Evolutionary conservation across 2,113 vertebrate species (phyloP), one percentile per base, ranked within the genome.

Genomic region (Microtus oregoni): DNA sequence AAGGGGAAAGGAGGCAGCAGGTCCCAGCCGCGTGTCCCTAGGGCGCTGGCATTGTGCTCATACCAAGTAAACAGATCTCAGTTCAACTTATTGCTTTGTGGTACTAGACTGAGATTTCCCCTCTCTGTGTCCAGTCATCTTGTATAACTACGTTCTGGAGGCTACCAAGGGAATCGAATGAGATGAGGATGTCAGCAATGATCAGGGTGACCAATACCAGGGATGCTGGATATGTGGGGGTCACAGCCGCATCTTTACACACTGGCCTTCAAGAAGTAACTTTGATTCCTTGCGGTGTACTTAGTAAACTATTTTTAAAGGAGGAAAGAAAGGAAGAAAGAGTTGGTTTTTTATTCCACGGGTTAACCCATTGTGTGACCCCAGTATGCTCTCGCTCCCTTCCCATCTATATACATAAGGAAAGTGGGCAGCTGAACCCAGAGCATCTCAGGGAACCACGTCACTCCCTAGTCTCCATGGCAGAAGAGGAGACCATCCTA

Each of bases 391-490:
- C 65, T 41, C 12, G 55, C 75, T 86, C 86, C 50, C 41, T 52
- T 3, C 72, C n/a, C 41, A 78, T 82, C 38, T 78, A 20, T 44
- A 17, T 44, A 17, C 2, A 1, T 32, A 44, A 89, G 73, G 58
- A 93, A 67, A 32, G 7, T 5, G 12, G 22, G 20, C 75, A n/a
- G 11, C 77, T 65, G 22, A 58, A 9, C 55, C 41, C 61, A 26
- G 76, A 44, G n/a, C 24, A 47, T 82, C 76, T 75, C 95, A 32
- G 67, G 50, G 95, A 96, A 63, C 30, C 50, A 22, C 52, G 0
- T n/a, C 13, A 47, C 86, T 92, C 76, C 86, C 67, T 72, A 76
- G 79, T 65, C 92, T 79, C 52, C 89, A 99, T 98, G 98, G 97
- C 97, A 0, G 88, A 92, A 30, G 81, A 98, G 0, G 86, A 58